phyloP scores from a whole-genome alignment of 2,113 vertebrate genomes.

The Tupaia tana region DNA sequence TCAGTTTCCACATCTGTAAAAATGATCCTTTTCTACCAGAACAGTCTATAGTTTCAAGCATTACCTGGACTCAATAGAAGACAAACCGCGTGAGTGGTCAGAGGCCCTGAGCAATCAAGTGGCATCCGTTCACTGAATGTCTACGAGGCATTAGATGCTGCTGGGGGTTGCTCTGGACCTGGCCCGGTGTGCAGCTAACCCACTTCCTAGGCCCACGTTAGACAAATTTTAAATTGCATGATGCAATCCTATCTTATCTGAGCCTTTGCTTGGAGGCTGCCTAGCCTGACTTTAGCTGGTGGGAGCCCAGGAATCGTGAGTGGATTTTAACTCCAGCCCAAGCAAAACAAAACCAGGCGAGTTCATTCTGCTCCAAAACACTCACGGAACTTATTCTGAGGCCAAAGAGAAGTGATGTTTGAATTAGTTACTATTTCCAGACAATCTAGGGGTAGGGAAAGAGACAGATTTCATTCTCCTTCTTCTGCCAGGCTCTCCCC shows the following conservation, averaged over 20 bases:
- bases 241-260: not conserved
- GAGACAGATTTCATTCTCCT: not conserved
- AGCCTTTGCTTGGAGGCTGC: not conserved
- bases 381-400: not conserved
- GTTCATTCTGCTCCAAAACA: not conserved
- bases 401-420: slow-evolving; percentile 36
- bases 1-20: not conserved
- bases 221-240: not conserved
- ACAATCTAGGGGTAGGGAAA: not conserved
- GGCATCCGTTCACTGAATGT: not conserved
- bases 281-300: not conserved
- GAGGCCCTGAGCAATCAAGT: not conserved
- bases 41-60: not conserved
- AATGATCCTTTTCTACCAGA: not conserved
- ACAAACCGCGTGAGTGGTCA: not conserved
- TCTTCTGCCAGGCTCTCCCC: not conserved
- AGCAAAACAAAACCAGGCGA: slow-evolving; percentile 28
- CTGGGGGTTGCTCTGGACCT: not conserved
- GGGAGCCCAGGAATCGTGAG: not conserved
- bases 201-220: not conserved
- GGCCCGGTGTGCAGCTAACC: not conserved
- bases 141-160: not conserved
- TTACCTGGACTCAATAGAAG: not conserved
- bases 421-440: slow-evolving; percentile 50
- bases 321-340: slow-evolving; percentile 30